These are phyloP conservation scores for Thaleichthys pacificus DNA, from an alignment of 2,797 vertebrate species.

Conservation along the genomic window DNA sequence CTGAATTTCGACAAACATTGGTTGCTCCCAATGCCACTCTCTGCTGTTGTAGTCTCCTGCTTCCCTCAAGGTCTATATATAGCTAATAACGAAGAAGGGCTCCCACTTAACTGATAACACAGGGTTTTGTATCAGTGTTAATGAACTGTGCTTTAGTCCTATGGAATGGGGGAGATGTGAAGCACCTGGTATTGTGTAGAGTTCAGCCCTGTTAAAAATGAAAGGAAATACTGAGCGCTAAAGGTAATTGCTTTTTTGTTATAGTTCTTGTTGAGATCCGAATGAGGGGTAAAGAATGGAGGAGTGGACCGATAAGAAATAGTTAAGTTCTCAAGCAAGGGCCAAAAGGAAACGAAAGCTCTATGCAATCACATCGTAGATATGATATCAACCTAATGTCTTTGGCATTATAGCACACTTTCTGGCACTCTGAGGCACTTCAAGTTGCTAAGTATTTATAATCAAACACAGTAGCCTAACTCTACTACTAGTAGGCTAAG, in stretches of 20 bases:
- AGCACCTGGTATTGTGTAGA: constrained; percentile 42
- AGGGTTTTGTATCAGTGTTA: constrained; percentile 39
- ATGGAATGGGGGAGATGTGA: constrained; percentile 33
- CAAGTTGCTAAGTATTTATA: background rate
- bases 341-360: constrained; percentile 8
- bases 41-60: constrained; percentile 19
- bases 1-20: too few relatives aligned
- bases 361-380: constrained; percentile 16
- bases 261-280: constrained; percentile 35
- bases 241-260: constrained; percentile 49
- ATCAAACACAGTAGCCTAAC: background rate
- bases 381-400: constrained; percentile 19
- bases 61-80: constrained; percentile 35
- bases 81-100: constrained; percentile 24
- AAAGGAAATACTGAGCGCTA: constrained; percentile 36
- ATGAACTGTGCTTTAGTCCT: constrained; percentile 35
- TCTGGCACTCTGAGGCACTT: background rate
- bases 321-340: constrained; percentile 18
- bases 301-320: background rate
- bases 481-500: background rate
- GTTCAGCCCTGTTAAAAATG: constrained; percentile 30
- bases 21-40: constrained; percentile 13
- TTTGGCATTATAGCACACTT: background rate
- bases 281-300: constrained; percentile 8
- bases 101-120: constrained; percentile 45